Percentiles rank a stretch among this genome's conserved stretches.
phyloP scores from a whole-genome alignment of 2,113 vertebrate species.

The Halichoeres trimaculatus region DNA sequence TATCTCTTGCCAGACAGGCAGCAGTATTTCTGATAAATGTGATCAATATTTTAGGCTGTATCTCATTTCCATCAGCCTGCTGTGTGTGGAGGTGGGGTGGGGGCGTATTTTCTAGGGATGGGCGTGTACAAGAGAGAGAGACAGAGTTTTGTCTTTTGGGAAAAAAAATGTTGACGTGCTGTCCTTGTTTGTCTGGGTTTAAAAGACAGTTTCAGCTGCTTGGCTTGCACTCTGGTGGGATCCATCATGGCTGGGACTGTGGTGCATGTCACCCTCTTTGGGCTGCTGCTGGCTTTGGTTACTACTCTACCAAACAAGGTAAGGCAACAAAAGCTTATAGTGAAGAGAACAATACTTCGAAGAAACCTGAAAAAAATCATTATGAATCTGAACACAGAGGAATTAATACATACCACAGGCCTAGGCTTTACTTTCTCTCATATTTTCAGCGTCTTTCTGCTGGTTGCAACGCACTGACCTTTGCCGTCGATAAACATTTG shows the following conservation, averaged over 20 bases:
- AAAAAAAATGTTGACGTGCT: slow-evolving; percentile 6
- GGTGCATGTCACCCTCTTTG: slow-evolving; percentile 46
- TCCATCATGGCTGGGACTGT: slow-evolving; percentile 56
- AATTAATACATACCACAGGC: neutral
- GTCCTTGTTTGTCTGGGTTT: slow-evolving; percentile 28
- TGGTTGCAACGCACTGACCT: slow-evolving; percentile 17
- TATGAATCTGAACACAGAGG: neutral
- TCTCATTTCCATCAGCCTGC: neutral
- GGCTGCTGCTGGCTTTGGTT: slow-evolving; percentile 58
- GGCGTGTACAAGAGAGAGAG: neutral
- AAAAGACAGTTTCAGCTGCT: slow-evolving; percentile 32
- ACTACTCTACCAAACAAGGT: slow-evolving; percentile 62
- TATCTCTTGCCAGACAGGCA: neutral
- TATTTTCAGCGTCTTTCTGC: neutral
- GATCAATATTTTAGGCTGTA: neutral
- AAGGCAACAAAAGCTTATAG: slow-evolving; percentile 5
- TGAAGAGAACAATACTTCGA: neutral
- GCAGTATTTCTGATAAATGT: neutral
- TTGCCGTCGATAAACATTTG: slow-evolving; percentile 3
- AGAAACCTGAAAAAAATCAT: neutral
- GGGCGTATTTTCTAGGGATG: neutral
- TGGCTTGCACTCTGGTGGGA: slow-evolving; percentile 19
- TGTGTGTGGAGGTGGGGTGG: neutral
- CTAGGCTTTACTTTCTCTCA: neutral
- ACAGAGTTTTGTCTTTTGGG: slow-evolving; percentile 25